Percentiles rank a stretch among this genome's conserved stretches.
Evolutionary conservation across 1,140 invertebrate species (phyloP).

Genomic region (Brachionus plicatilis): DNA sequence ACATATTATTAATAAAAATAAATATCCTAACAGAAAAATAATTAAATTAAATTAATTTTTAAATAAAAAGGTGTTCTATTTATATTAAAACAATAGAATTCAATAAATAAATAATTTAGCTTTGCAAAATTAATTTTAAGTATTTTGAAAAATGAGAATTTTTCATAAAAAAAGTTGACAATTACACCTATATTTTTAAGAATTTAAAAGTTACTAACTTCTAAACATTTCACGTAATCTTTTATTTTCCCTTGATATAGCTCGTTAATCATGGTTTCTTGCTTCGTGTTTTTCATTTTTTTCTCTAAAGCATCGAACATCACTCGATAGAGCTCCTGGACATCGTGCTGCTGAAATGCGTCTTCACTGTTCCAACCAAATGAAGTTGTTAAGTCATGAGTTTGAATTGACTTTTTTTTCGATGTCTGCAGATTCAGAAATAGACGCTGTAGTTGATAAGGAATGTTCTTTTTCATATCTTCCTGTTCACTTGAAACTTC

Average conservation of each 20-base stretch:
- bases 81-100: too few relatives aligned
- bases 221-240: conserved; percentile 85
- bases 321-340: conserved; percentile 69
- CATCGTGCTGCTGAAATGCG: conserved; percentile 99
- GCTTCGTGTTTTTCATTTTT: conserved; percentile 96
- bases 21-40: too few relatives aligned
- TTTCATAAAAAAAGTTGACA: too few relatives aligned
- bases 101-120: too few relatives aligned
- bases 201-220: conserved; percentile 59
- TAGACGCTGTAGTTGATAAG: conserved; percentile 89
- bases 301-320: conserved; percentile 94
- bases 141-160: too few relatives aligned
- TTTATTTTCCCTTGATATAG: conserved; percentile 90
- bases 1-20: too few relatives aligned
- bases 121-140: too few relatives aligned
- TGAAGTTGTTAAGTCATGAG: conserved; percentile 92
- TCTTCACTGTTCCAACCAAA: conserved; percentile 99
- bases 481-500: conserved; percentile 91
- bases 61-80: too few relatives aligned
- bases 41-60: too few relatives aligned
- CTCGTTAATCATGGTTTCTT: conserved; percentile 92
- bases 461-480: conserved; percentile 88
- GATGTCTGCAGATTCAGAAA: conserved; percentile 97
- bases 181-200: not conserved
- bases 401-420: conserved; percentile 97